Evolutionary conservation across 2,113 vertebrate genomes (phyloP), one percentile per base, ranked within the genome.

Genomic region (Amia ocellicauda): DNA sequence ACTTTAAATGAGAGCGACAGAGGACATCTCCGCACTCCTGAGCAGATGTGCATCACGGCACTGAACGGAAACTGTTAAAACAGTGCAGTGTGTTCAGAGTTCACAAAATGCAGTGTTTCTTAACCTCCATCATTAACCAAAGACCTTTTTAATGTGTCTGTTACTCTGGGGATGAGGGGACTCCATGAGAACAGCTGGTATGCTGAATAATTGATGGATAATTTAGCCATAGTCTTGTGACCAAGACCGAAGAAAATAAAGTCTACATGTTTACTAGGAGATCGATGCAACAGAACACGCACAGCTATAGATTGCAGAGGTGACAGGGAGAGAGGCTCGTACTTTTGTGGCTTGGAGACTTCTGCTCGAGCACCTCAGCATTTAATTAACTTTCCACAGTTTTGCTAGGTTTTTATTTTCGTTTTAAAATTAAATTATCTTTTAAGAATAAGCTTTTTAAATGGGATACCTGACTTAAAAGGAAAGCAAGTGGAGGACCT

Each of bases 191-290:
- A 54, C 36, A 66, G 57, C 64, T 53, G 64, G 64, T 31, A 53
- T 24, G 42, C 49, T 66, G 60, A 66, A 66, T 74, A 53, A 79
- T 71, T 72, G 74, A 79, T 76, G 67, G 62, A 72, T 70, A 42
- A 57, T 58, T 67, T 72, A 74, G 70, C 72, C 50, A 65, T 52
- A 40, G 66, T 57, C 54, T 70, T 64, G 54, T 17, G 17, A 51
- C 53, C 62, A 60, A 69, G 24, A 53, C n/a, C 3, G 23, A 50
- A 52, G 47, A 60, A 47, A 49, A 36, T 29, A 60, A 60, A 59
- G 53, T 66, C 64, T 53, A 60, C 59, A 66, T 60, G 64, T 66
- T 60, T 60, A 66, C 64, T 54, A 51, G n/a, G 3, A 40, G 57
- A 66, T 66, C 64, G 54, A 54, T 54, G 57, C 36, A 51, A 41